phyloP scores from a whole-genome alignment of 2,797 vertebrate genomes.

The Sebastes diaconus region DNA sequence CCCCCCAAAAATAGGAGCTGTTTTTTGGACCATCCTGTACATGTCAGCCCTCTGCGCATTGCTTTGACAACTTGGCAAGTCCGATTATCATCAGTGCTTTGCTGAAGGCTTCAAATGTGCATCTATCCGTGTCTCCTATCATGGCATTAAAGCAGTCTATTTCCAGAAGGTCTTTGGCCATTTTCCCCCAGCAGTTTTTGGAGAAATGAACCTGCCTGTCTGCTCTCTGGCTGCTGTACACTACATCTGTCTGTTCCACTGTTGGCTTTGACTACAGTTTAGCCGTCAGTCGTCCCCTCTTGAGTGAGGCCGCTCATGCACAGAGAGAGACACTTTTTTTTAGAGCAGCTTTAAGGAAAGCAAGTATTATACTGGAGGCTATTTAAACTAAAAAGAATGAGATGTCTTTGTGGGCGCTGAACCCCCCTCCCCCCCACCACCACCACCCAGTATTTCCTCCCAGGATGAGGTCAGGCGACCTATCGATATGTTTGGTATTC shows the following conservation, averaged over 20 bases:
- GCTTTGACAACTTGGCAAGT: slow-evolving; percentile 24
- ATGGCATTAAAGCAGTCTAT: slow-evolving; percentile 9
- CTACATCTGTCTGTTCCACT: slow-evolving; percentile 22
- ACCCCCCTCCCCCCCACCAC: background rate
- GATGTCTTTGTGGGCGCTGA: background rate
- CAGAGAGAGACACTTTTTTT: background rate
- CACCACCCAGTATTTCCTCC: slow-evolving; percentile 9
- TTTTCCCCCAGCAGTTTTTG: background rate
- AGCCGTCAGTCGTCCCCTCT: slow-evolving; percentile 19
- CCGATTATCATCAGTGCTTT: slow-evolving; percentile 10
- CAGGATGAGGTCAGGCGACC: slow-evolving; percentile 43
- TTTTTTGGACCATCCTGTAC: background rate
- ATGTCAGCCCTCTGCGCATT: background rate
- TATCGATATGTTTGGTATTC: slow-evolving; percentile 42
- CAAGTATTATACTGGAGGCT: background rate
- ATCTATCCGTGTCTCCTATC: slow-evolving; percentile 7
- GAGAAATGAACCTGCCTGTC: slow-evolving; percentile 14
- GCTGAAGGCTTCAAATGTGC: slow-evolving; percentile 16
- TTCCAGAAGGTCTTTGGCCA: slow-evolving; percentile 3
- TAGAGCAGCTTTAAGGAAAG: slow-evolving; percentile 7
- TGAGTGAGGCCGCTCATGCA: slow-evolving; percentile 36
- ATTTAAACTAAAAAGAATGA: slow-evolving; percentile 18
- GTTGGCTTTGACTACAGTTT: slow-evolving; percentile 29
- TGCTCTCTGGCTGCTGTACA: background rate
- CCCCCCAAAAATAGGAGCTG: background rate